Evolutionary conservation across 2,797 vertebrate species (phyloP).

Genomic region (Peromyscus aztecus): DNA sequence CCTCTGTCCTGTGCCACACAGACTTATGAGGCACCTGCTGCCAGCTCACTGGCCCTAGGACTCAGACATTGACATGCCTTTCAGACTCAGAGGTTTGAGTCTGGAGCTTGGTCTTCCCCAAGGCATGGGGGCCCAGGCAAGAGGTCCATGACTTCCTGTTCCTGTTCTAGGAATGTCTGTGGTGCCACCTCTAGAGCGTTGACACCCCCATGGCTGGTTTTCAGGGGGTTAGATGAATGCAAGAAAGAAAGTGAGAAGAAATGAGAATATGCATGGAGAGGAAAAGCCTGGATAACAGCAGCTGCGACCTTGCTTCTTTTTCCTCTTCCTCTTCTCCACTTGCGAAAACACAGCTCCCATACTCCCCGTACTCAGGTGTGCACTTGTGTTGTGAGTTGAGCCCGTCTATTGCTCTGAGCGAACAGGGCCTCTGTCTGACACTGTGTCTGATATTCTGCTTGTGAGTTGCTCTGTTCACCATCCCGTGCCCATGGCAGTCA

Average conservation of each 20-base stretch:
- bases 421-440: neutral
- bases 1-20: neutral
- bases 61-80: neutral
- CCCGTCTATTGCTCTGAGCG: too few species aligned
- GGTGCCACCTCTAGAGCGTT: neutral
- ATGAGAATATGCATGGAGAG: neutral
- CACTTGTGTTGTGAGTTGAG: neutral
- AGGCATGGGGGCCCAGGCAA: neutral
- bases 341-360: neutral
- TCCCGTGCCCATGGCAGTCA: neutral
- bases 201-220: conserved; percentile 5
- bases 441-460: neutral
- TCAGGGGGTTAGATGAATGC: neutral
- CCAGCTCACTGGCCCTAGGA: neutral
- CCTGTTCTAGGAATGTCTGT: neutral
- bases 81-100: neutral
- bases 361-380: neutral
- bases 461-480: neutral
- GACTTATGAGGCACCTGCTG: accelerated
- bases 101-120: neutral
- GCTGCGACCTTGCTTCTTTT: neutral
- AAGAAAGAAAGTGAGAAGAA: neutral
- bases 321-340: neutral
- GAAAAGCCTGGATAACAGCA: neutral
- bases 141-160: neutral